Conservation (phyloP, 2,113 vertebrate species). For the Epinephelus lanceolatus region DNA sequence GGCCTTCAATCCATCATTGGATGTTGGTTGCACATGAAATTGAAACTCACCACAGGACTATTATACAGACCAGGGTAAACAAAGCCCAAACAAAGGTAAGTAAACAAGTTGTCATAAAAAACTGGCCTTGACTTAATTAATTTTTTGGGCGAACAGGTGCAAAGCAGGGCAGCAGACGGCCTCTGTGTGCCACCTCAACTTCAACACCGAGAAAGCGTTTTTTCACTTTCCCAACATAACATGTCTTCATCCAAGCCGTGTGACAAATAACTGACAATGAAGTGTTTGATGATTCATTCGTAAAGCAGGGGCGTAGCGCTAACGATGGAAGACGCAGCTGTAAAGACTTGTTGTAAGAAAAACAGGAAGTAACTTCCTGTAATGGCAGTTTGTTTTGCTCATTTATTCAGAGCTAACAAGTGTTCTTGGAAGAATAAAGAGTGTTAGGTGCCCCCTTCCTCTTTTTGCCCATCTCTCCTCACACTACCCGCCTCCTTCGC, state of each 20-base stretch:
- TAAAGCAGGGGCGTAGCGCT: conserved; percentile 27
- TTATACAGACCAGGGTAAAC: too few relatives aligned
- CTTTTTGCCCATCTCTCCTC: conserved; percentile 38
- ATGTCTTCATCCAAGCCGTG: neutral
- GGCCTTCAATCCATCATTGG: neutral
- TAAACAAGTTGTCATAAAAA: neutral
- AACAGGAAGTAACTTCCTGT: conserved; percentile 47
- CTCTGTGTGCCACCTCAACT: neutral
- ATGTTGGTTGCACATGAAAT: too few relatives aligned
- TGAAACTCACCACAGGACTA: neutral
- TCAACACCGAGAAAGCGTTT: conserved; percentile 5
- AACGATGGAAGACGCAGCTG: conserved; percentile 35
- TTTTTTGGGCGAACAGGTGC: neutral
- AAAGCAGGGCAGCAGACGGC: neutral
- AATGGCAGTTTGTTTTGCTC: conserved; percentile 1
- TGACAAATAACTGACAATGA: conserved; percentile 54
- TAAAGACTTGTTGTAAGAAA: conserved; percentile 25
- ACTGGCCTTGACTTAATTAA: neutral
- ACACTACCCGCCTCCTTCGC: conserved; percentile 50
- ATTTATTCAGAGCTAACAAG: conserved; percentile 53
- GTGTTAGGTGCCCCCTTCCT: conserved; percentile 35
- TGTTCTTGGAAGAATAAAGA: conserved; percentile 40
- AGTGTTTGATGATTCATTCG: conserved; percentile 56
- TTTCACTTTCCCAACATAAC: neutral
- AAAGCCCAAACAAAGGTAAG: neutral